Base-by-base conservation (phyloP, 2,888 invertebrate genomes). In the Polylopha cassiicola region DNA sequence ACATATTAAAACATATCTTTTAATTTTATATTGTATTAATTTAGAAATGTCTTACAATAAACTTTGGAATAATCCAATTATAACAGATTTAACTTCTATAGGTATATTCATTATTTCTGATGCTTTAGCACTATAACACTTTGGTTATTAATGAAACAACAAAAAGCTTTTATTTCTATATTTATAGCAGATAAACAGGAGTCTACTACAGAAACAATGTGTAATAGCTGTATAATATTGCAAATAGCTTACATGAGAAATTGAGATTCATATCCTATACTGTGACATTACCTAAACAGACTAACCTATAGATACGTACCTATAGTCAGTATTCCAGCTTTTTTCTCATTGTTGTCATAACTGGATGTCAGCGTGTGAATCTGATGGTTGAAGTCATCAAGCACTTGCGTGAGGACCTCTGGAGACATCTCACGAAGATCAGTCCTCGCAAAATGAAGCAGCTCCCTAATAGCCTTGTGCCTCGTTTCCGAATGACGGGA, bases 301-400 rank as follows among this genome's bases (percentile, higher is more conserved):
- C 5, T 10, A 37, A 32, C 14, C 11, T 33, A 43, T 16, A 18
- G 4, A 15, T 9, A 62, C 73, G 70, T 71, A 93, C 93, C 91
- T 64, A 98, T 98, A 1, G 95, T 96, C 14, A 98, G 81, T 53
- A 98, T 96, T 32, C 97, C 98, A 38, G 97, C 98, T 81, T 96
- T 97, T 65, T 95, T 95, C 66, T 98, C 98, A 74, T 94, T 94
- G 22, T 93, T 91, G 70, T 98, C 97, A 18, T 92, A 90, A 55
- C 95, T 95, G 10, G 95, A 94, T 3, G 97, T 95, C 93, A 98
- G 93, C 63, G 95, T 93, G 68, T 95, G 95, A 50, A 98, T 97
- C 61, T 96, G 94, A 68, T 95, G 95, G 71, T 97, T 97, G 62
- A 98, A 95, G 48, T 96, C 95, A 66, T 98, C 98, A 69, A 98